Evolutionary conservation across 2,888 invertebrate genomes (phyloP).

Genomic region (Argyresthia albistria): DNA sequence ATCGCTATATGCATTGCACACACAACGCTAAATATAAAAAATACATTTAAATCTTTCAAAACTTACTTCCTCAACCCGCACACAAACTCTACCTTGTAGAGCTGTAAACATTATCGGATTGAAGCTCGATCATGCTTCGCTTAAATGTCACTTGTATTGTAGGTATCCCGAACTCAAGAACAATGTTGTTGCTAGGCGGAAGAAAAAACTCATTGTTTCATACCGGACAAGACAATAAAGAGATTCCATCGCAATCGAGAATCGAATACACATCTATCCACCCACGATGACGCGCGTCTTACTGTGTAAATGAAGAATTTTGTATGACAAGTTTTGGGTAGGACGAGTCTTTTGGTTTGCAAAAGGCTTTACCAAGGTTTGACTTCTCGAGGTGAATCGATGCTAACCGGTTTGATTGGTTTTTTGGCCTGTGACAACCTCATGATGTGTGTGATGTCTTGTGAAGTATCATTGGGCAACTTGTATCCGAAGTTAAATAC

Average conservation of each 20-base stretch:
- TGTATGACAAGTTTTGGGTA: too few species aligned
- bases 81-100: too few species aligned
- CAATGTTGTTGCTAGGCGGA: constrained; percentile 47
- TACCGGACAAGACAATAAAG: constrained; percentile 39
- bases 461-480: too few species aligned
- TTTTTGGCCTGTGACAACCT: neutral
- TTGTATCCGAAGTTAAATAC: too few species aligned
- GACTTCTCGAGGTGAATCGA: constrained; percentile 1
- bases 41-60: too few species aligned
- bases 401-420: neutral
- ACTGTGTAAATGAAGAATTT: too few species aligned
- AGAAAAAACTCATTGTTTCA: constrained; percentile 34
- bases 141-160: constrained; percentile 58
- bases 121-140: constrained; percentile 52
- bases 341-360: too few species aligned
- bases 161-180: neutral
- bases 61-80: too few species aligned
- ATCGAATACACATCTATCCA: neutral
- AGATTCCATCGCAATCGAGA: constrained; percentile 34
- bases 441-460: neutral
- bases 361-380: neutral
- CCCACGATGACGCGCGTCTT: too few species aligned
- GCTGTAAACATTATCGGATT: too few species aligned
- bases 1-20: too few species aligned
- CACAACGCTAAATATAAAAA: too few species aligned